Evolutionary conservation across 2,113 vertebrate genomes (phyloP).

Genomic region (Pedionomus torquatus): DNA sequence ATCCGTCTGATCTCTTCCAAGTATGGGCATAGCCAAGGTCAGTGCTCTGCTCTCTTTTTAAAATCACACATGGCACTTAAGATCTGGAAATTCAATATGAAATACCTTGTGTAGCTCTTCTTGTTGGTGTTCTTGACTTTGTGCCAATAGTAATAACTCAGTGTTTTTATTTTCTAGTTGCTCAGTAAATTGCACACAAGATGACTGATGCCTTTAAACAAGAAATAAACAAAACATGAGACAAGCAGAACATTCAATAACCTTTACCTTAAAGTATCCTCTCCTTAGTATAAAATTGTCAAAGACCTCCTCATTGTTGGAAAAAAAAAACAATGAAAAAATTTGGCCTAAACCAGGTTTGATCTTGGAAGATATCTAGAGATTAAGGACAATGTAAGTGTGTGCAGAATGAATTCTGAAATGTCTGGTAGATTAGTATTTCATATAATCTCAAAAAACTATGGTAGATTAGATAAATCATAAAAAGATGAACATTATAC

Average conservation of each 20-base stretch:
- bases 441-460: background rate
- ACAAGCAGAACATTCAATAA: background rate
- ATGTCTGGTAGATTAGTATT: background rate
- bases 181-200: conserved; percentile 45
- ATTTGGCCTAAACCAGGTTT: background rate
- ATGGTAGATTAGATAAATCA: background rate
- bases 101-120: conserved; percentile 72
- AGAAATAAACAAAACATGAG: conserved; percentile 46
- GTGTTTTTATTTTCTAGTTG: conserved; percentile 63
- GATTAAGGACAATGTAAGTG: background rate
- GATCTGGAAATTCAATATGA: background rate
- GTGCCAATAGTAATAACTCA: conserved; percentile 23
- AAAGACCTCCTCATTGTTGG: background rate
- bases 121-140: conserved; percentile 37
- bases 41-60: background rate
- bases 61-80: background rate
- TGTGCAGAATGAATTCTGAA: background rate
- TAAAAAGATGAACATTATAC: background rate
- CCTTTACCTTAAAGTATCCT: background rate
- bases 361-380: background rate
- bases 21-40: background rate
- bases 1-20: background rate
- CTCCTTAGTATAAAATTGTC: background rate
- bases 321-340: background rate
- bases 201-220: conserved; percentile 59